A percentile compares a stretch with the other conserved stretches of the same genome.
phyloP scores from a whole-genome alignment of 2,113 vertebrate genomes.

The Felis chaus region DNA sequence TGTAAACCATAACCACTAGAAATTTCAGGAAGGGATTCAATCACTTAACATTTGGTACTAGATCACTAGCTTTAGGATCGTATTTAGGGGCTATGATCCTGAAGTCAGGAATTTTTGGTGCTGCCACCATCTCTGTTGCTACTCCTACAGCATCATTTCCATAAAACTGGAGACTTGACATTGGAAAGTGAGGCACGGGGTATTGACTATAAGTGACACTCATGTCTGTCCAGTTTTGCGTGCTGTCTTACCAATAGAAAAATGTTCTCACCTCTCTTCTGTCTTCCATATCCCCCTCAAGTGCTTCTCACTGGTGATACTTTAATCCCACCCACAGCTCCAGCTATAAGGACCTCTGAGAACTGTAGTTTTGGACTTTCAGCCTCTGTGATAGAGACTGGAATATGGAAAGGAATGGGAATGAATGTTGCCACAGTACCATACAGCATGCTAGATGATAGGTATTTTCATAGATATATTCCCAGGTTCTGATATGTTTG shows the following conservation, averaged over 20 bases:
- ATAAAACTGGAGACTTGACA: not conserved
- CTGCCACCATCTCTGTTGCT: not conserved
- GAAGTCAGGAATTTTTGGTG: not conserved
- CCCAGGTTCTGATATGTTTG: not conserved
- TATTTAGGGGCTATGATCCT: not conserved
- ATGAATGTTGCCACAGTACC: not conserved
- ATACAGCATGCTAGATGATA: not conserved
- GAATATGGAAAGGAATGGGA: not conserved
- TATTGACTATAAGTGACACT: not conserved
- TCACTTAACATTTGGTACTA: not conserved
- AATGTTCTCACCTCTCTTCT: not conserved
- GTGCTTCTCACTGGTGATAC: not conserved
- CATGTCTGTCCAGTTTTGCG: not conserved
- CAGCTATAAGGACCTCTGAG: not conserved
- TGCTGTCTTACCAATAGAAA: not conserved
- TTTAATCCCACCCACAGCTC: not conserved
- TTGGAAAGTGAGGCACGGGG: not conserved
- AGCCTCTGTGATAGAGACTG: not conserved
- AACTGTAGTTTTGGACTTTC: not conserved
- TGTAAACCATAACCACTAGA: not conserved
- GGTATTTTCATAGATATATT: not conserved
- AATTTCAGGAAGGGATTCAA: not conserved
- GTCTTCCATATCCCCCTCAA: not conserved
- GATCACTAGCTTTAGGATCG: not conserved
- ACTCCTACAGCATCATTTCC: not conserved